Conservation (phyloP, 2,797 vertebrate genomes). For the Rachycentron canadum region DNA sequence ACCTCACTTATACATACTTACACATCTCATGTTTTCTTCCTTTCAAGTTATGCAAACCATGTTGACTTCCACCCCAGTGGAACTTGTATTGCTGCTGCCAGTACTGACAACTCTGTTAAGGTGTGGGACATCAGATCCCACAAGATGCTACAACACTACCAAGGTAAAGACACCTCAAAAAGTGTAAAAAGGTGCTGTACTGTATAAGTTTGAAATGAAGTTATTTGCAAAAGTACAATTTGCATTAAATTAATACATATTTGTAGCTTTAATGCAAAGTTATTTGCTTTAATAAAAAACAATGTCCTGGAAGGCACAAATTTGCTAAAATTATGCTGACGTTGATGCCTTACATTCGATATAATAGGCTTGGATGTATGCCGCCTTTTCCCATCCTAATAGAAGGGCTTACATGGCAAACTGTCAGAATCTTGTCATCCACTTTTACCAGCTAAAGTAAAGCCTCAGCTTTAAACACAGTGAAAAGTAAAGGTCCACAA, state of each 20-base stretch:
- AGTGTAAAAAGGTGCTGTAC: neutral
- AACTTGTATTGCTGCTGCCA: conserved; percentile 91
- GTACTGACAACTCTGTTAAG: conserved; percentile 94
- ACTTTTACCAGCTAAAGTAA: neutral
- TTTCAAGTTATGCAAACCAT: conserved; percentile 89
- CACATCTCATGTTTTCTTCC: neutral
- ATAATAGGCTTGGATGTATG: neutral
- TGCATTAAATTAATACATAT: neutral
- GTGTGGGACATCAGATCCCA: conserved; percentile 96
- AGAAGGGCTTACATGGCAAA: neutral
- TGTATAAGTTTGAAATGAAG: neutral
- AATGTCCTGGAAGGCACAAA: neutral
- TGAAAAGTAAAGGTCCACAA: neutral
- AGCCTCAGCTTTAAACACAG: conserved; percentile 19
- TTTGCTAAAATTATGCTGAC: neutral
- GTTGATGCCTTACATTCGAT: neutral
- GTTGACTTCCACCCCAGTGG: conserved; percentile 96
- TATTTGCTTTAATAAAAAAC: conserved; percentile 4
- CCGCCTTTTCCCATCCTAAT: neutral
- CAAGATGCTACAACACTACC: conserved; percentile 95
- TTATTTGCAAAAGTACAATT: conserved; percentile 7
- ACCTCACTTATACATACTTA: too few species aligned
- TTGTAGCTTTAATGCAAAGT: conserved; percentile 8
- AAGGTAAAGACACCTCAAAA: conserved; percentile 82
- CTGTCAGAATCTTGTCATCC: neutral